These are phyloP conservation scores for Hemaris fuciformis DNA, from an alignment of 2,888 invertebrate species.

Conservation along the genomic window DNA sequence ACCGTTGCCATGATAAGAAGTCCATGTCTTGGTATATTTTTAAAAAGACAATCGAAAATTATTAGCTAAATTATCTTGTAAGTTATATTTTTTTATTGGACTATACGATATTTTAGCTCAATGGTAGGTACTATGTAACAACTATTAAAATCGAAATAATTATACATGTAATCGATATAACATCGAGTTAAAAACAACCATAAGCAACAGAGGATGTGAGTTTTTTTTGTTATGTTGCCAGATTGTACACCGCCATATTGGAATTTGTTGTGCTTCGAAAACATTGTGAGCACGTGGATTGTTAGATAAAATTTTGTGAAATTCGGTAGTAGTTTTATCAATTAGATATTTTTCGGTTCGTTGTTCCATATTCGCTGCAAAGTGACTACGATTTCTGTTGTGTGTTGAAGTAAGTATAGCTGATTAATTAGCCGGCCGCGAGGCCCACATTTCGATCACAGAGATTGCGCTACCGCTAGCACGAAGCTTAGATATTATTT, in stretches of 20 bases:
- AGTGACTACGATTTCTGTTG: conserved; percentile 52
- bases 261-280: conserved; percentile 83
- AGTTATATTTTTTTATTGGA: too few species aligned
- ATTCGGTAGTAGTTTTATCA: conserved; percentile 66
- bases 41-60: too few species aligned
- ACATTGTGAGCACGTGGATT: conserved; percentile 88
- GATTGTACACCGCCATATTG: conserved; percentile 82
- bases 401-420: conserved; percentile 64
- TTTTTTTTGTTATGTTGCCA: conserved; percentile 48
- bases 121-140: too few species aligned
- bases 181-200: not conserved
- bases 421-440: conserved; percentile 56
- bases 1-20: too few species aligned
- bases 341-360: conserved; percentile 49
- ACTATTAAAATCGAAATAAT: not conserved
- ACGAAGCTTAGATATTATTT: conserved; percentile 20
- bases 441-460: conserved; percentile 57
- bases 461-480: conserved; percentile 32
- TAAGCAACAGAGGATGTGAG: conserved; percentile 12
- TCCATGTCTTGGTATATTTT: too few species aligned
- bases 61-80: too few species aligned
- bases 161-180: not conserved
- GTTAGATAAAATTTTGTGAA: conserved; percentile 68
- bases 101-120: too few species aligned
- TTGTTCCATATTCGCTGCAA: conserved; percentile 42